Evolutionary conservation across 2,888 invertebrate species (phyloP).

Genomic region (Parelbella ahira): DNA sequence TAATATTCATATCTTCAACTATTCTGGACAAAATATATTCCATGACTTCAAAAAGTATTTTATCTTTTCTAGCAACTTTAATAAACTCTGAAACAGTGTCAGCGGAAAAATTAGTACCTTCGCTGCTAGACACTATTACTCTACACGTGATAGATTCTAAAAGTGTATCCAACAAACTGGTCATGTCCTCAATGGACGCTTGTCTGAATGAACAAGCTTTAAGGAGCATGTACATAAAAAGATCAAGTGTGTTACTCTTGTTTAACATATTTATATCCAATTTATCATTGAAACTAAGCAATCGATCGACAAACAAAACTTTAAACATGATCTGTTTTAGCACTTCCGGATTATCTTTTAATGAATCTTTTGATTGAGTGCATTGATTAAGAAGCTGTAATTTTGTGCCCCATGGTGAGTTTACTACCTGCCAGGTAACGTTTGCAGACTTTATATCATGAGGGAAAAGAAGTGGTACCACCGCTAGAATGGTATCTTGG

Average conservation of each 20-base stretch:
- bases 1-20: slow-evolving; percentile 65
- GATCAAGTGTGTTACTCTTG: slow-evolving; percentile 49
- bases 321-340: slow-evolving; percentile 53
- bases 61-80: slow-evolving; percentile 55
- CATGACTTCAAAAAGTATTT: slow-evolving; percentile 79
- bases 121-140: slow-evolving; percentile 50
- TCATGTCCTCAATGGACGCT: slow-evolving; percentile 54
- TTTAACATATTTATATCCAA: slow-evolving; percentile 51
- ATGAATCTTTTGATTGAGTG: slow-evolving; percentile 37
- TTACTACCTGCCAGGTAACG: slow-evolving; percentile 53
- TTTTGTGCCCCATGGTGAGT: slow-evolving; percentile 59
- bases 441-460: slow-evolving; percentile 48
- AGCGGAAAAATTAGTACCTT: slow-evolving; percentile 46
- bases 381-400: slow-evolving; percentile 44
- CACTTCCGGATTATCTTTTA: slow-evolving; percentile 42
- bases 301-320: slow-evolving; percentile 49
- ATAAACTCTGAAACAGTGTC: slow-evolving; percentile 54
- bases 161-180: slow-evolving; percentile 61
- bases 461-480: slow-evolving; percentile 84
- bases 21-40: slow-evolving; percentile 76
- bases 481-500: slow-evolving; percentile 77
- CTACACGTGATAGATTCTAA: slow-evolving; percentile 59
- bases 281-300: slow-evolving; percentile 44
- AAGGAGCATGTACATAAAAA: slow-evolving; percentile 64
- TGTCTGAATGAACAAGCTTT: slow-evolving; percentile 63